Evolutionary conservation across 1,140 invertebrate genomes (phyloP), one percentile per base, ranked within the genome.

Genomic region (Tetraneura akinire): DNA sequence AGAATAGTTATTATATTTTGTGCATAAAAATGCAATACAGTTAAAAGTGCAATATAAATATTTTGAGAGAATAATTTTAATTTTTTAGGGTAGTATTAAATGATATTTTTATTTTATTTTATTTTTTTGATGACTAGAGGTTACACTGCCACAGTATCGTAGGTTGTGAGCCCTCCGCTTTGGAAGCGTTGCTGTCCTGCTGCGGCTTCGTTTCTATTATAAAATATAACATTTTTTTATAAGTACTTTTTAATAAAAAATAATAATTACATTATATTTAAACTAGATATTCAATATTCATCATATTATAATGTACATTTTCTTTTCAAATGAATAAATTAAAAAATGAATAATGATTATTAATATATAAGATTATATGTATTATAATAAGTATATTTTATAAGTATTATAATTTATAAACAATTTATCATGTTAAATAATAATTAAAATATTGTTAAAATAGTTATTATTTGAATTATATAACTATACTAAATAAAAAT

Each of bases 61-160:
- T 70, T 70, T 70, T 26, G 64, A 9, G 32, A 66, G 9, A 29
- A 9, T 13, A 26, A 26, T 70, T 70, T 49, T 70, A 6, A n/a
- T 49, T 49, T 70, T 23, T 45, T 3, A 13, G 21, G n/a, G 21
- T 68, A 68, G n/a, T 68, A 23, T 64, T n/a, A 68, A 68, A 23
- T n/a, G n/a, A n/a, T 18, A 21, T 47, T 18, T 14, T 18, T 70
- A 26, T 49, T 49, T 70, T 70, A 45, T 70, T 49, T 13, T 60
- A 42, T n/a, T n/a, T n/a, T n/a, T n/a, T n/a, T 21, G 14, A 4
- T 78, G 73, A 78, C 73, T 93, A 95, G 91, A 95, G 90, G 90
- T 95, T 94, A 95, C 92, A 95, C 93, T 94, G 93, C 93, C 93
- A 95, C 91, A 93, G 93, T 94, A 94, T 95, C 93, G 92, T 95